Percentiles rank a stretch among this genome's conserved stretches.
Evolutionary conservation across 1,140 invertebrate genomes (phyloP).

Genomic region (Anthonomus grandis): DNA sequence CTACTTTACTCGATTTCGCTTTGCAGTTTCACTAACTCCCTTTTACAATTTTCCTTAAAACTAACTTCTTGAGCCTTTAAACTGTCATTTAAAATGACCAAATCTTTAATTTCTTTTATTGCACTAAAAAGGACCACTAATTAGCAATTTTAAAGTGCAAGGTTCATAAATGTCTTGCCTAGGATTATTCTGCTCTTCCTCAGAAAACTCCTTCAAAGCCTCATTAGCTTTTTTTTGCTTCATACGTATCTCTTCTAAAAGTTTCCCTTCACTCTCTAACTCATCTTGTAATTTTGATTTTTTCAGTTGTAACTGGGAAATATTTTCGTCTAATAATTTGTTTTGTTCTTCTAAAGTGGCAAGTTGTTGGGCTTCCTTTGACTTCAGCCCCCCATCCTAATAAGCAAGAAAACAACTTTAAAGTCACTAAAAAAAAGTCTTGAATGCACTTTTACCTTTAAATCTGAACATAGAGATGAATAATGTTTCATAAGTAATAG

Average conservation of each 20-base stretch:
- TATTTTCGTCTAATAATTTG: constrained; percentile 50
- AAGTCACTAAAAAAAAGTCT: background rate
- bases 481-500: constrained; percentile 57
- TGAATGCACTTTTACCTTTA: background rate
- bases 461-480: constrained; percentile 3
- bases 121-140: constrained; percentile 47
- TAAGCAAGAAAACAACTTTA: background rate
- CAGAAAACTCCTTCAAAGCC: constrained; percentile 48
- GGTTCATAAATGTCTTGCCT: constrained; percentile 45
- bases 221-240: constrained; percentile 32
- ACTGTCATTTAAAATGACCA: constrained; percentile 69
- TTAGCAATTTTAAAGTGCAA: background rate
- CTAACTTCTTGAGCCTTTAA: constrained; percentile 70
- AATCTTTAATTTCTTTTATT: constrained; percentile 60
- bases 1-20: constrained; percentile 54
- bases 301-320: constrained; percentile 49
- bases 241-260: constrained; percentile 29
- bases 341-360: constrained; percentile 56
- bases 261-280: constrained; percentile 26
- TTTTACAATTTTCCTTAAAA: constrained; percentile 73
- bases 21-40: constrained; percentile 60
- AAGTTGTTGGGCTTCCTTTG: constrained; percentile 54
- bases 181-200: constrained; percentile 51
- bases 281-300: constrained; percentile 46
- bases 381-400: constrained; percentile 39